Evolutionary conservation across 2,797 vertebrate species (phyloP).

Genomic region (Urocyon cinereoargenteus): DNA sequence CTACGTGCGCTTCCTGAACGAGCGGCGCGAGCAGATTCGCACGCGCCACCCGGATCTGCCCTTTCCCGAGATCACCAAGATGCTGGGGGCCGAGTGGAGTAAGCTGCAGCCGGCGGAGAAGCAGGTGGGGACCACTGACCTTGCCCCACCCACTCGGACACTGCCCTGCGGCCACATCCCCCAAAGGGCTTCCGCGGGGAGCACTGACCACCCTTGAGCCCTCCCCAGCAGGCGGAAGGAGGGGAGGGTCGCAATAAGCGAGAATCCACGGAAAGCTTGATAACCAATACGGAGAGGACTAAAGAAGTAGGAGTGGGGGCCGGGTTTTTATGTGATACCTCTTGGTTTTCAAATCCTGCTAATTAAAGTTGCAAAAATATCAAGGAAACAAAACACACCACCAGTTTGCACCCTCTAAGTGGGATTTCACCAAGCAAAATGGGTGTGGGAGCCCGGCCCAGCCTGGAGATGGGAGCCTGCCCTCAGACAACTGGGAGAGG

Average conservation of each 20-base stretch:
- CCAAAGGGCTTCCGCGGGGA: neutral
- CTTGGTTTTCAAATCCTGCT: neutral
- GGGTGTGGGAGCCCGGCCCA: neutral
- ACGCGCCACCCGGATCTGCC: slow-evolving; percentile 95
- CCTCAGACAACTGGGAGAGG: neutral
- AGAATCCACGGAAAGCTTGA: neutral
- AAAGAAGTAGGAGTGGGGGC: neutral
- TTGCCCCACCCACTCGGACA: neutral
- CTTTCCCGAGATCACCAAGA: slow-evolving; percentile 98
- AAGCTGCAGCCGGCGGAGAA: slow-evolving; percentile 94
- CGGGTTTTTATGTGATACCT: neutral
- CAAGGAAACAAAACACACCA: neutral
- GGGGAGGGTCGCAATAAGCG: neutral
- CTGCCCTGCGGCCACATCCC: neutral
- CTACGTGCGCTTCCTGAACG: slow-evolving; percentile 98
- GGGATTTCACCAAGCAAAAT: neutral
- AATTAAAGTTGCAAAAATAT: neutral
- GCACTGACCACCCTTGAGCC: neutral
- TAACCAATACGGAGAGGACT: neutral
- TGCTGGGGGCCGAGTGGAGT: slow-evolving; percentile 98
- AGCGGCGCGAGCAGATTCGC: slow-evolving; percentile 96
- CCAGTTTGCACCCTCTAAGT: neutral
- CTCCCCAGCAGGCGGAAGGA: neutral
- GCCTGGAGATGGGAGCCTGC: neutral
- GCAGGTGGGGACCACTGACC: slow-evolving; percentile 90